Base-by-base conservation (phyloP, 2,888 invertebrate genomes). In the Chaitophorus viminalis region DNA sequence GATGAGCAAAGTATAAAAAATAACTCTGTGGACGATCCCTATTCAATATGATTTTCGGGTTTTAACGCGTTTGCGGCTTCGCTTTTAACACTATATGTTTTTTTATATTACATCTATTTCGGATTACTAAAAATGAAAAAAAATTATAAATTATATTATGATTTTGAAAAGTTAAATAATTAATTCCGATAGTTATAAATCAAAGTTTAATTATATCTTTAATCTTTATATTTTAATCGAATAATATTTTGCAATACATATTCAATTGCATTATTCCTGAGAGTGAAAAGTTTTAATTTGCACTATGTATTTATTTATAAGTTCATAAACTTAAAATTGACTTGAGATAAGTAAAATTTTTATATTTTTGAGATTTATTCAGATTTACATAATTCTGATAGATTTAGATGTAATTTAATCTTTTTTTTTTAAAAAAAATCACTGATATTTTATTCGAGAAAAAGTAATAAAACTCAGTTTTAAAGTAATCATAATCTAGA, bases 251-350 rank as follows among this genome's bases (percentile, higher is more conserved):
- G 31, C 70, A 70, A 52, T 82, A 17, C 21, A 29, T 83, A 75
- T 39, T 39, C 36, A 75, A n/a, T 36, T 9, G 74, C 60, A 83
- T 83, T 75, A 75, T 39, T 29, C 9, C 46, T 46, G 65, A 46
- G 21, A 21, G 46, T 46, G 46, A 46, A 84, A 84, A 46, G 65
- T 76, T 76, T 68, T 31, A 68, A 65, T 33, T 29, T 84, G 25
- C 65, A 68, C 31, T 18, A 25, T 68, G n/a, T 84, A 65, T 46
- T 75, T 84, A 75, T 84, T 65, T 76, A 84, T 84, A 75, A 83
- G 83, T 75, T 75, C 3, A 83, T 83, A 84, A 84, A 76, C 46
- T 76, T 46, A 33, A 84, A 84, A 76, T 76, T 84, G 76, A 84
- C 76, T 84, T 84, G 31, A 68, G 31, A 36, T 17, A 46, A 75